phyloP scores from a whole-genome alignment of 2,113 vertebrate species.

The Melanerpes aurifrons region DNA sequence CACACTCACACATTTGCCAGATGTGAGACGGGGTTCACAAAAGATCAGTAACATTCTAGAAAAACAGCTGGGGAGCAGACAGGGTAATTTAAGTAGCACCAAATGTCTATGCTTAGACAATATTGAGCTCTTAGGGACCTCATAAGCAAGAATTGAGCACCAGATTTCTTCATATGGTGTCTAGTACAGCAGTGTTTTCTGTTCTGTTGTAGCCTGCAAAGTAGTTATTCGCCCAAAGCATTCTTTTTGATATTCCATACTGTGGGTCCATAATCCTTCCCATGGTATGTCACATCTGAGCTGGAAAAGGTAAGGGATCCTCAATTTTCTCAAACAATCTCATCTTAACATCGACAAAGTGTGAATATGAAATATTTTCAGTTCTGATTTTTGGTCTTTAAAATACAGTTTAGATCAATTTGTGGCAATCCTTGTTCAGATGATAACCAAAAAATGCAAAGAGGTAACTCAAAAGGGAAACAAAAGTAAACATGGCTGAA shows the following conservation, averaged over 20 bases:
- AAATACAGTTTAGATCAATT: not conserved
- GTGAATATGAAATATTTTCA: not conserved
- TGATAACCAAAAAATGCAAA: not conserved
- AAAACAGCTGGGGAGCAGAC: not conserved
- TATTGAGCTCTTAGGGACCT: not conserved
- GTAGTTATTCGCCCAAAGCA: not conserved
- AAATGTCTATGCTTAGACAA: not conserved
- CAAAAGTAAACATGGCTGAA: not conserved
- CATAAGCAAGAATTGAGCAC: not conserved
- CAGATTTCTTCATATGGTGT: not conserved
- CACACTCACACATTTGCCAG: not conserved
- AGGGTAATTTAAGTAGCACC: not conserved
- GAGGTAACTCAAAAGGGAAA: not conserved
- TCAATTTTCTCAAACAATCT: not conserved
- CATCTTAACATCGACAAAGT: not conserved
- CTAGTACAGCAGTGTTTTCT: not conserved
- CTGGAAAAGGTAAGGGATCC: not conserved
- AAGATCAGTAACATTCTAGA: not conserved
- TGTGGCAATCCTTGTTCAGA: not conserved
- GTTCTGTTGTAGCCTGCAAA: not conserved
- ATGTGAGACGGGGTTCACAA: not conserved
- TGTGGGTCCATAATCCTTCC: not conserved
- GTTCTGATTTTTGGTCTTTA: not conserved
- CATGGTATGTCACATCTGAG: rapidly evolving
- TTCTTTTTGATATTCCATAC: not conserved